These are phyloP conservation scores for Tamias sibiricus DNA, from an alignment of 2,113 vertebrate species.

Conservation along the genomic window DNA sequence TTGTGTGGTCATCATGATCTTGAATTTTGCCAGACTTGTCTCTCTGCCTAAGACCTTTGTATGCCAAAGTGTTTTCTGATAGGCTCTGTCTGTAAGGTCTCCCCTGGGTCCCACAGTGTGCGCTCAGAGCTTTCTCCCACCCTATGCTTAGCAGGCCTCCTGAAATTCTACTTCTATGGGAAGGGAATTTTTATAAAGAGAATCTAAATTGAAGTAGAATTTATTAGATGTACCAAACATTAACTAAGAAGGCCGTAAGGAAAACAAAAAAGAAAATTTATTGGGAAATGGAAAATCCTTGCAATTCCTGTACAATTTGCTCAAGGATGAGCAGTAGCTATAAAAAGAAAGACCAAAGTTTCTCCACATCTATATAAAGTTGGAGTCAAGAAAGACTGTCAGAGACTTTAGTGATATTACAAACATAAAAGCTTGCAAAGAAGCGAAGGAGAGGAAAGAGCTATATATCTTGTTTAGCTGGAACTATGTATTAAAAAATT, in stretches of 20 bases:
- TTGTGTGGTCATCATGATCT: not conserved
- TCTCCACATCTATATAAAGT: not conserved
- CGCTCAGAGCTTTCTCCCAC: not conserved
- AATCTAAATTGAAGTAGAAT: not conserved
- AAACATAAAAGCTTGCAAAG: not conserved
- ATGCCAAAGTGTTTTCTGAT: not conserved
- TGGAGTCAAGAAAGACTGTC: not conserved
- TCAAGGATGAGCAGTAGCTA: not conserved
- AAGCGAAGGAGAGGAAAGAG: not conserved
- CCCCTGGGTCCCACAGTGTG: not conserved
- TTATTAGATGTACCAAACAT: not conserved
- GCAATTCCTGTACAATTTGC: not conserved
- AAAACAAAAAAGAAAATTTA: not conserved
- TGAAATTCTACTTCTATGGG: not conserved
- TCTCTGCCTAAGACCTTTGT: not conserved
- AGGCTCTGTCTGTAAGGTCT: not conserved
- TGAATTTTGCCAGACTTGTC: not conserved
- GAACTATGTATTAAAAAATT: not conserved
- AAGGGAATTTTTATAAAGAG: not conserved
- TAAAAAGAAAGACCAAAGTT: not conserved
- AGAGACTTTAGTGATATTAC: not conserved
- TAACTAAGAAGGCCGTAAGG: not conserved
- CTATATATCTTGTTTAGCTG: not conserved
- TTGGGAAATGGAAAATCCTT: not conserved
- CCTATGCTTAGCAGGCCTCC: not conserved